Percentiles rank a stretch among this genome's conserved stretches.
These are phyloP conservation scores for Hippocampus barbouri DNA, from an alignment of 2,113 vertebrate genomes.

Conservation along the genomic window DNA sequence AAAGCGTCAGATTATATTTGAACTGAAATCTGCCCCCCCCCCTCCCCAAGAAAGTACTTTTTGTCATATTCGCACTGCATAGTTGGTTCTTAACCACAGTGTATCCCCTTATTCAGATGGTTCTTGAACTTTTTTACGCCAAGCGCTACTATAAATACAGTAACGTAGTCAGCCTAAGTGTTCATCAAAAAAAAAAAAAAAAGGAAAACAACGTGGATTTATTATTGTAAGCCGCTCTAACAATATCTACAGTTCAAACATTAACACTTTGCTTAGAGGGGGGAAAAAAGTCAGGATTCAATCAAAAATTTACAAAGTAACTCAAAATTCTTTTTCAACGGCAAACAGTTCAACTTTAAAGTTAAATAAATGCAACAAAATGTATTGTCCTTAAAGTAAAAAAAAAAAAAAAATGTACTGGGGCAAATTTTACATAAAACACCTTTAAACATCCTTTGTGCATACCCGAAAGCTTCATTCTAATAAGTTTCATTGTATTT, in stretches of 20 bases:
- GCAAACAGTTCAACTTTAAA: too few relatives aligned
- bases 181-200: not conserved
- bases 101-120: not conserved
- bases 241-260: not conserved
- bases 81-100: not conserved
- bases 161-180: not conserved
- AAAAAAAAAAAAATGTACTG: too few relatives aligned
- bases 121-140: not conserved
- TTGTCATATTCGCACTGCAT: not conserved
- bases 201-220: not conserved
- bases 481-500: too few relatives aligned
- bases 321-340: too few relatives aligned
- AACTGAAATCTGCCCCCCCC: not conserved
- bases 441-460: too few relatives aligned
- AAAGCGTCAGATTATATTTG: not conserved
- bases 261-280: not conserved
- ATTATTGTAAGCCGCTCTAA: not conserved
- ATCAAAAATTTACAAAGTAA: too few relatives aligned
- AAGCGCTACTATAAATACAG: not conserved
- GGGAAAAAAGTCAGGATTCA: not conserved
- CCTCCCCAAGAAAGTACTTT: too few relatives aligned
- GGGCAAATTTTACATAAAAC: too few relatives aligned
- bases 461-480: too few relatives aligned
- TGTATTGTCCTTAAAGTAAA: too few relatives aligned
- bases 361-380: too few relatives aligned